phyloP scores from a whole-genome alignment of 2,888 invertebrate genomes.

The Lasioglossum malachurum region DNA sequence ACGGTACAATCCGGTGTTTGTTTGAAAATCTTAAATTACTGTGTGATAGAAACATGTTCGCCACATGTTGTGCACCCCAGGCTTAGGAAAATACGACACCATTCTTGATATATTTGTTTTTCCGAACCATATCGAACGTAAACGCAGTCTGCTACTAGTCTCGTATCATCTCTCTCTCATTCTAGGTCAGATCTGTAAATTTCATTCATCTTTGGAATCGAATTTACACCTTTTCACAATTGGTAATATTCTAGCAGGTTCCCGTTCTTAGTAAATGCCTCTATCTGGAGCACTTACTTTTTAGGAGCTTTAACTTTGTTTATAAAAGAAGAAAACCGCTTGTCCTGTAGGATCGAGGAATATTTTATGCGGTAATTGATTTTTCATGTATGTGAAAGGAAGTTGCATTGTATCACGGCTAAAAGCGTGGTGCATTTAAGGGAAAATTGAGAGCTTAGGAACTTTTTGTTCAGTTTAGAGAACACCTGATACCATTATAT shows the following conservation, averaged over 20 bases:
- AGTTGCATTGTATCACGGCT: slow-evolving; percentile 25
- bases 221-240: not conserved
- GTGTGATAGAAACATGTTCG: not conserved
- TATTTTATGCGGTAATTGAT: slow-evolving; percentile 10
- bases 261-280: not conserved
- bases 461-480: not conserved
- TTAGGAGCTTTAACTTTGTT: not conserved
- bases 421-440: slow-evolving; percentile 8
- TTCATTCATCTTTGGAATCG: not conserved
- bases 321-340: not conserved
- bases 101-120: not conserved
- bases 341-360: not conserved
- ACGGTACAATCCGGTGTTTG: not conserved
- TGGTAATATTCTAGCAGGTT: not conserved
- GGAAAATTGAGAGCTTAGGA: not conserved
- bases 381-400: slow-evolving; percentile 5
- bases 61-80: not conserved
- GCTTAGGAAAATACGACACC: not conserved
- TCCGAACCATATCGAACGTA: not conserved
- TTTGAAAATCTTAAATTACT: not conserved
- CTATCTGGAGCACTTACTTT: not conserved
- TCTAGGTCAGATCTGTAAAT: not conserved
- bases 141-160: not conserved
- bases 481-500: not conserved
- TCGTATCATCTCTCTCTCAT: not conserved